Evolutionary conservation across 2,113 vertebrate species (phyloP), one percentile per base, ranked within the genome.

Genomic region (Felis chaus): DNA sequence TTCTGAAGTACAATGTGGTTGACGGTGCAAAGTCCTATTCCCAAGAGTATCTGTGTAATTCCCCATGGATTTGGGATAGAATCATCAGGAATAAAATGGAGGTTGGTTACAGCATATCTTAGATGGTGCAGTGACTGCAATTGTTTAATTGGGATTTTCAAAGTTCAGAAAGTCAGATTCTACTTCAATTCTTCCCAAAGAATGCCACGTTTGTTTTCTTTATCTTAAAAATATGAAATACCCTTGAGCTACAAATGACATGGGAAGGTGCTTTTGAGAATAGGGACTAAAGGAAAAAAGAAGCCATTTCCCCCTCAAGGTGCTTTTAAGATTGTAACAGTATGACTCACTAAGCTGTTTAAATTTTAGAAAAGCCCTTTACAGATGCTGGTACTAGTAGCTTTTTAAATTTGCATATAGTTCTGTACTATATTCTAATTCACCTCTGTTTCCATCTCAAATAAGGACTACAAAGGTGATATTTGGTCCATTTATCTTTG

Each of bases 241-340:
- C 74, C 50, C 53, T 73, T 69, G 9, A 61, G 16, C 65, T 65
- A 74, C 1, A 69, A 29, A 86, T 50, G 57, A 74, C 57, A 55
- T 86, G 33, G 18, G 55, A 89, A 63, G 13, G 8, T 73, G 61
- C 68, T 96, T 86, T 78, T 57, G 66, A 82, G 45, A 78, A 87
- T 15, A 33, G 14, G 23, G 16, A 76, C 4, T 31, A 57, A 96
- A 97, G 65, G 55, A 91, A 53, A 39, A 82, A 29, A 41, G 85
- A 74, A 84, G 69, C 13, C 76, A 4, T 63, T 92, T 92, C 66
- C 73, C 29, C 5, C 23, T 85, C 93, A 36, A 93, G 61, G 19
- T 79, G 95, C 41, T 57, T 96, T 97, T 94, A 97, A 88, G 65
- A 83, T 90, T 79, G 45, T 85, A 94, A 66, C 48, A 83, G 41